Evolutionary conservation across 2,888 invertebrate genomes (phyloP).

Genomic region (Caenorhabditis imperialis): DNA sequence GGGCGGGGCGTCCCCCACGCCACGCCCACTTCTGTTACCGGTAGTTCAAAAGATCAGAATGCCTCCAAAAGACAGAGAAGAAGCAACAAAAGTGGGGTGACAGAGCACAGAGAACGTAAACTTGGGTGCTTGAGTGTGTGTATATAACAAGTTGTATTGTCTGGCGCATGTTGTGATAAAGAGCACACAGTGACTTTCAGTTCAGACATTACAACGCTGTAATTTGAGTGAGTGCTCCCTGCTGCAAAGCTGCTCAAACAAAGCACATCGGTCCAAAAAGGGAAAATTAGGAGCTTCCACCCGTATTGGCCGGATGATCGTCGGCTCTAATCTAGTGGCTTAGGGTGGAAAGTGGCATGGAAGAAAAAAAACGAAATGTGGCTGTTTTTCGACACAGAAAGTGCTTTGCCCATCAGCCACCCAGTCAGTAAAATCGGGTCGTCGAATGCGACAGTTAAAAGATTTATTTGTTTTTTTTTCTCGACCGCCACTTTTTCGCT

Average conservation of each 20-base stretch:
- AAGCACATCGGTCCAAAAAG: not conserved
- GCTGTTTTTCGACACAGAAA: no score
- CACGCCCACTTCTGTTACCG: not conserved
- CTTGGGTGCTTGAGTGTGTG: no score
- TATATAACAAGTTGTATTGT: not conserved
- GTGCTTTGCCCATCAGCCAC: slow-evolving; percentile 11
- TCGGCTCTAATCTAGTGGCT: no score
- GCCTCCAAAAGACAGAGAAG: not conserved
- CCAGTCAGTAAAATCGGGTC: slow-evolving; percentile 39
- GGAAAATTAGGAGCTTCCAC: no score
- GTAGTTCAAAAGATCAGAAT: slow-evolving; percentile 31
- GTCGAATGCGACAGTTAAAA: slow-evolving; percentile 45
- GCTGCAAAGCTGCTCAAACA: slow-evolving; percentile 39
- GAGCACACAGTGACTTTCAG: slow-evolving; percentile 2
- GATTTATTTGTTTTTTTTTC: slow-evolving; percentile 44
- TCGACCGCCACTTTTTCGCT: not conserved
- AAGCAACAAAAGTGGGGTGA: no score
- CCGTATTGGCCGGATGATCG: no score
- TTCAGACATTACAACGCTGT: slow-evolving; percentile 24
- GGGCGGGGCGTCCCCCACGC: not conserved
- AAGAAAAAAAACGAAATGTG: not conserved
- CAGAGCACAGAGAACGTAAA: no score
- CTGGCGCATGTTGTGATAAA: slow-evolving; percentile 15
- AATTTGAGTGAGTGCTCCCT: slow-evolving; percentile 33
- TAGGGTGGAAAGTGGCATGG: no score